A percentile compares a stretch with the other conserved stretches of the same genome.
Conservation (phyloP, 2,888 invertebrate species). For the Cyrtodaria siliqua region DNA sequence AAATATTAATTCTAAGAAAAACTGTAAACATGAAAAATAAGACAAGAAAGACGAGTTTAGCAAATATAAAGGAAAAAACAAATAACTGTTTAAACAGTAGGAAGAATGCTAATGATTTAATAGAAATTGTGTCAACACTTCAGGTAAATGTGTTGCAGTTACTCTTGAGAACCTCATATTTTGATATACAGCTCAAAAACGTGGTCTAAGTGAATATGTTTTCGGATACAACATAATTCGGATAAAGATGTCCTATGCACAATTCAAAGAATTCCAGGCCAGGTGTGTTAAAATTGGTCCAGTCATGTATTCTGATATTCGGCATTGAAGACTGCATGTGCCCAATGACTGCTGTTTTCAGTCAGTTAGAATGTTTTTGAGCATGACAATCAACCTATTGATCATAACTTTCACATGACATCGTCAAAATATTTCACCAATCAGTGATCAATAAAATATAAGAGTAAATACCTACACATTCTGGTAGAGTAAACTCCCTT, state of each 20-base stretch:
- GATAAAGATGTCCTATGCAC: no score
- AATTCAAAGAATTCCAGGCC: background rate
- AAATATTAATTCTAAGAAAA: background rate
- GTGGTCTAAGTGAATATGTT: background rate
- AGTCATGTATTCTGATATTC: no score
- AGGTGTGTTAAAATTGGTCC: no score
- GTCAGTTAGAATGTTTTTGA: no score
- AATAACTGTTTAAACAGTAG: constrained; percentile 68
- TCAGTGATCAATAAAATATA: no score
- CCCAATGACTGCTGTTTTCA: no score
- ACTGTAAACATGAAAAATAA: constrained; percentile 29
- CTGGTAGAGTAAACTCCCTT: no score
- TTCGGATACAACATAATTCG: background rate
- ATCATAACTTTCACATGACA: no score
- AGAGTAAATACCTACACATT: no score
- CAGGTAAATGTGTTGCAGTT: constrained; percentile 49
- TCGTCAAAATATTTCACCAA: no score
- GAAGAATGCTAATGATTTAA: constrained; percentile 73
- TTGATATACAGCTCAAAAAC: background rate
- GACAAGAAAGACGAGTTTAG: constrained; percentile 27
- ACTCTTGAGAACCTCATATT: background rate
- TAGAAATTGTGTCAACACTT: constrained; percentile 69
- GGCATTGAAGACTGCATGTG: no score
- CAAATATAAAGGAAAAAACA: constrained; percentile 68
- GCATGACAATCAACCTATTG: no score